Conservation (phyloP, 1,140 invertebrate species). For the Pararge aegeria region DNA sequence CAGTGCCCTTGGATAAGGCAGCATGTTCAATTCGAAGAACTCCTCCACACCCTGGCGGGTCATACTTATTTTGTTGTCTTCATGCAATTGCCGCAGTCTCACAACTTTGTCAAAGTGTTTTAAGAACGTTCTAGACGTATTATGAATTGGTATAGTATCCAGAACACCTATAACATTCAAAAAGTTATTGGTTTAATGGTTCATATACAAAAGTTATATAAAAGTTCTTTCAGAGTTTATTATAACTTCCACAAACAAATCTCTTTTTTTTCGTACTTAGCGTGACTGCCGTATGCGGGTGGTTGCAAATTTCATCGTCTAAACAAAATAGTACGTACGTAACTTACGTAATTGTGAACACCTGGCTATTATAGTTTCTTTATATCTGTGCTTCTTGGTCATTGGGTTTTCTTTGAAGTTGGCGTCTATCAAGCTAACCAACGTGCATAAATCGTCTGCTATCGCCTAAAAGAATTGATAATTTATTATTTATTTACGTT, state of each 20-base stretch:
- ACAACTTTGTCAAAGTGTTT: conserved; percentile 65
- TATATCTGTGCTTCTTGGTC: conserved; percentile 80
- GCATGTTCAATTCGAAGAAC: conserved; percentile 66
- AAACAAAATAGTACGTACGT: no score
- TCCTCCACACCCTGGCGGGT: conserved; percentile 52
- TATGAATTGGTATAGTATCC: conserved; percentile 54
- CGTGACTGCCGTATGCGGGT: no score
- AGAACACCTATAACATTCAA: conserved; percentile 44
- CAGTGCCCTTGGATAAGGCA: conserved; percentile 49
- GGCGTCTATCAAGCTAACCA: conserved; percentile 77
- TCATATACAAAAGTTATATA: no score
- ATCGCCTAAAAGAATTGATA: conserved; percentile 47
- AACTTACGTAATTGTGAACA: conserved; percentile 80
- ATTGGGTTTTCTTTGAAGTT: conserved; percentile 83
- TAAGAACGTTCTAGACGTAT: conserved; percentile 57
- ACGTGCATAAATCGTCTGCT: conserved; percentile 76
- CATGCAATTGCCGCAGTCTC: conserved; percentile 58
- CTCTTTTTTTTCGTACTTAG: no score
- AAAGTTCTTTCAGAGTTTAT: no score
- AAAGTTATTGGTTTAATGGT: no score
- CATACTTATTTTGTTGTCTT: conserved; percentile 53
- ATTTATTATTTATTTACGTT: conserved; percentile 12
- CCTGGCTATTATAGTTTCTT: conserved; percentile 83
- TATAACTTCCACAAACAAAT: no score
- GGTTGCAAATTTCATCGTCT: no score